A percentile compares a stretch with the other conserved stretches of the same genome.
These are phyloP conservation scores for Melanerpes formicivorus DNA, from an alignment of 2,113 vertebrate genomes.

Conservation along the genomic window DNA sequence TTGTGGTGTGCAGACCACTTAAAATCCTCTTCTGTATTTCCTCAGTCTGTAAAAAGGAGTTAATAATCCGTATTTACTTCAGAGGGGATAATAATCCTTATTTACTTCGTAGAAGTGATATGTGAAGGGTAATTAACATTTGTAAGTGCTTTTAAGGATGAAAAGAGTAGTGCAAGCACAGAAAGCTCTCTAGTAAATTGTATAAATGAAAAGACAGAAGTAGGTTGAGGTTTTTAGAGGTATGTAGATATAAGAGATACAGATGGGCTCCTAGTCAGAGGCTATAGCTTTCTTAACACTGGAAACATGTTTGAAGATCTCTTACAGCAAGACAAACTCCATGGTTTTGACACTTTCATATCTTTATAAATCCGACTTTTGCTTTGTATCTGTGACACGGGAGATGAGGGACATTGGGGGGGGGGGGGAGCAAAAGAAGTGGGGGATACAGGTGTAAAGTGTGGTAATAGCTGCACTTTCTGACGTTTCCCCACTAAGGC, in stretches of 20 bases:
- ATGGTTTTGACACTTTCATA: not conserved
- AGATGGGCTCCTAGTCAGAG: not conserved
- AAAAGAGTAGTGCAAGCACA: not conserved
- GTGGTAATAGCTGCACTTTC: not conserved
- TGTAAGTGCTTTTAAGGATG: conserved; percentile 18
- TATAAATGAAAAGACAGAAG: not conserved
- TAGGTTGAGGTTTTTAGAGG: not conserved
- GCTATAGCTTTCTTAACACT: not conserved
- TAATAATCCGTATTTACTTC: conserved; percentile 33
- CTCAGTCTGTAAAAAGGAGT: not conserved
- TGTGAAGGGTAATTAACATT: conserved; percentile 44
- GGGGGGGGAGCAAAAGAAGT: not conserved
- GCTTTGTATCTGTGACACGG: not conserved
- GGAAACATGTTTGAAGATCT: not conserved
- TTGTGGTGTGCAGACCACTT: not conserved
- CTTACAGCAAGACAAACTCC: not conserved
- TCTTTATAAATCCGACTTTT: not conserved
- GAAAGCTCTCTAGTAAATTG: not conserved
- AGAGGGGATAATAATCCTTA: conserved; percentile 31
- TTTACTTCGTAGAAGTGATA: conserved; percentile 35
- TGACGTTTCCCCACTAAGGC: not conserved
- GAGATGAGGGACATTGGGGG: too few relatives aligned
- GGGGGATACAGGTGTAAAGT: not conserved
- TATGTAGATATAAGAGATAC: not conserved
- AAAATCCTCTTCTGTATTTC: not conserved